Base-by-base conservation (phyloP, 2,888 invertebrate species). In the Esperia sulphurella region DNA sequence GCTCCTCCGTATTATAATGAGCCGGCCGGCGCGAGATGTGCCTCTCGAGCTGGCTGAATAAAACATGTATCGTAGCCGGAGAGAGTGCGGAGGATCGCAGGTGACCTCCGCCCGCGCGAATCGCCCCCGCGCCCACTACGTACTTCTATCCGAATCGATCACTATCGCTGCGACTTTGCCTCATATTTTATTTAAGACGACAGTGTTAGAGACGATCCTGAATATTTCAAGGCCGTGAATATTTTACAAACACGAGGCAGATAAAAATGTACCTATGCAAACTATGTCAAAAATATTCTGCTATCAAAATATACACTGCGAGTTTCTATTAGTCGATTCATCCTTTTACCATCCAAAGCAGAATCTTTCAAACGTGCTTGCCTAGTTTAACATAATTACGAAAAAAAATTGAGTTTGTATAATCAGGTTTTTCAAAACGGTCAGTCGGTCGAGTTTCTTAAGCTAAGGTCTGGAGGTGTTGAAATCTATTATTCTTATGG, bases 361-460 rank as follows among this genome's bases (percentile, higher is more conserved):
- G 59, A 64, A 53, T 57, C 61, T 58, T 65, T 57, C 61, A 55
- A 61, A 71, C 68, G 73, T 73, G 72, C 71, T 73, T 63, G 68
- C 65, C 59, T 66, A 59, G 61, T 65, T 61, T 56, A 47, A 63
- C 58, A 65, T 63, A 69, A 70, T 72, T 68, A 67, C 57, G 55
- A 60, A 54, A 57, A 68, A 66, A 61, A 65, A 63, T 63, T 69
- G 57, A 68, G 66, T 71, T 71, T 63, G 63, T 70, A 61, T 67
- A 61, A 66, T 66, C 59, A 62, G 58, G 65, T 65, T 66, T 63
- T 63, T 68, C 63, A 66, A 71, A 68, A 66, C 64, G 65, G 68
- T 62, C 63, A 68, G 55, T 57, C 64, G 68, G 54, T 55, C 52
- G 55, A 61, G 54, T 57, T 59, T 61, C 57, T 60, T 59, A 53